A percentile compares a stretch with the other conserved stretches of the same genome.
Conservation (phyloP, 2,888 invertebrate genomes). For the Agrochola lychnidis region DNA sequence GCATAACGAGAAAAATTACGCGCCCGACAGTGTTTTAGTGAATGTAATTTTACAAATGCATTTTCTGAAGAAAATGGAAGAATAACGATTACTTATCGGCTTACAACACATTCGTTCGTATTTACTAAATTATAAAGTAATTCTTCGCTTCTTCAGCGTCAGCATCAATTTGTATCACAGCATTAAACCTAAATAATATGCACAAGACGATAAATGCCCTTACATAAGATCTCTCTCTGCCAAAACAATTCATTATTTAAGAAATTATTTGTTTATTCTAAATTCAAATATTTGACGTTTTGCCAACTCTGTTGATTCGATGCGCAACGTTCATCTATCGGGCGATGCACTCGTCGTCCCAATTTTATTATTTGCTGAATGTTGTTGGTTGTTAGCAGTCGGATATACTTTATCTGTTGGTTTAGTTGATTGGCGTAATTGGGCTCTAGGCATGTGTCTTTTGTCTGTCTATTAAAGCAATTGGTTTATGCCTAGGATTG, state of each 20-base stretch:
- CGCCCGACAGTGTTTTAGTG: constrained; percentile 4
- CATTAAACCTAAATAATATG: background rate
- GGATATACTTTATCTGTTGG: constrained; percentile 60
- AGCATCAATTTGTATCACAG: constrained; percentile 7
- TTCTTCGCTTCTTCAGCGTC: background rate
- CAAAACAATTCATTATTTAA: constrained; percentile 64
- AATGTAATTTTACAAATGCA: background rate
- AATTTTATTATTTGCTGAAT: constrained; percentile 70
- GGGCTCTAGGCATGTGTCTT: constrained; percentile 27
- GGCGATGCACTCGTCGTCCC: constrained; percentile 76
- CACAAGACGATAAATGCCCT: constrained; percentile 42
- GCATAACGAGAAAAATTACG: background rate
- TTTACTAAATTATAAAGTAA: background rate
- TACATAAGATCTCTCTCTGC: constrained; percentile 55
- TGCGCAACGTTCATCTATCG: constrained; percentile 70
- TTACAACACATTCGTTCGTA: background rate
- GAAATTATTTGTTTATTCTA: constrained; percentile 69
- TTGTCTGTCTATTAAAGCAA: constrained; percentile 24
- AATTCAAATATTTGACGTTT: constrained; percentile 67
- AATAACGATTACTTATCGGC: background rate
- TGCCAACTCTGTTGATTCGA: constrained; percentile 68
- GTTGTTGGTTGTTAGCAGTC: constrained; percentile 32
- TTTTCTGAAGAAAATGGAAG: background rate
- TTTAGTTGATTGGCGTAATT: constrained; percentile 55
- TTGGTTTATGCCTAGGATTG: constrained; percentile 21